phyloP scores from a whole-genome alignment of 1,140 invertebrate genomes.

The Mizuhopecten yessoensis region DNA sequence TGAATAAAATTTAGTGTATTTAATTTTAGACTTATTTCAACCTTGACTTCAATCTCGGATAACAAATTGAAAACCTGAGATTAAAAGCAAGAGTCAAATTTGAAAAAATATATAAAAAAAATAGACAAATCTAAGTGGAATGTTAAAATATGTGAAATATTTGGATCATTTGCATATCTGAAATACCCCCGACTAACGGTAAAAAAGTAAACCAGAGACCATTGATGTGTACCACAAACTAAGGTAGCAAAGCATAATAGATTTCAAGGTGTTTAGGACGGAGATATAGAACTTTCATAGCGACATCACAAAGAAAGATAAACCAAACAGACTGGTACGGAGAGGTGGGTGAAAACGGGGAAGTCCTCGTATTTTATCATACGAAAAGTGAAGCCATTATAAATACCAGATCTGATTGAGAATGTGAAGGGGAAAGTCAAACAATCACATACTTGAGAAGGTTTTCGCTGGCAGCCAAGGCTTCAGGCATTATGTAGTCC shows the following conservation, averaged over 20 bases:
- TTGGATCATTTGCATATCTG: too few relatives aligned
- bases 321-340: background rate
- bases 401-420: background rate
- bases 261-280: background rate
- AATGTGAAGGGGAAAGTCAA: background rate
- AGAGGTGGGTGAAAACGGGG: background rate
- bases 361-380: background rate
- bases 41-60: too few relatives aligned
- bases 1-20: too few relatives aligned
- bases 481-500: conserved; percentile 51
- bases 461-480: conserved; percentile 63
- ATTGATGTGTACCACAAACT: background rate
- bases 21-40: too few relatives aligned
- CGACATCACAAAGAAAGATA: background rate
- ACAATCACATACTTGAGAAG: conserved; percentile 66
- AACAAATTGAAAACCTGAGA: too few relatives aligned
- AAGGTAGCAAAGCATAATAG: background rate
- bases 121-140: too few relatives aligned
- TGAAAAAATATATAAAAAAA: too few relatives aligned
- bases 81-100: too few relatives aligned
- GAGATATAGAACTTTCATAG: background rate
- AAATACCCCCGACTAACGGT: background rate
- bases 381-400: background rate
- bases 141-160: too few relatives aligned
- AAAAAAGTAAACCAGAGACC: background rate